Evolutionary conservation across 2,888 invertebrate genomes (phyloP).

Genomic region (Scaptomyza flava): DNA sequence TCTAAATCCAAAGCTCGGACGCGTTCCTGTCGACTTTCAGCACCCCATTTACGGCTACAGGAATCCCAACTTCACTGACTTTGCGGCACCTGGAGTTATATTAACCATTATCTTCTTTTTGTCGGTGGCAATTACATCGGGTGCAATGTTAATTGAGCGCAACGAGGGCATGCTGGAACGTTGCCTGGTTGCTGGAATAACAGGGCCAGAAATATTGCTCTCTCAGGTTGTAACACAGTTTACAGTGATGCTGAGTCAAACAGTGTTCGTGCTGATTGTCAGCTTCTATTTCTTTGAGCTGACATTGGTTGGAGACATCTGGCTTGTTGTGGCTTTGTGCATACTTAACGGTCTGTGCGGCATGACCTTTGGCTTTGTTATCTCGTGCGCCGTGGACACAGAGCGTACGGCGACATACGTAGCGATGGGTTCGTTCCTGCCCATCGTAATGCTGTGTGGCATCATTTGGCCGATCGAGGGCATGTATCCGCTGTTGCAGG

Average conservation of each 20-base stretch:
- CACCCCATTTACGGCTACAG: slow-evolving; percentile 90
- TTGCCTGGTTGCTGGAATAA: slow-evolving; percentile 93
- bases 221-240: slow-evolving; percentile 95
- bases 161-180: slow-evolving; percentile 96
- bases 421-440: slow-evolving; percentile 93
- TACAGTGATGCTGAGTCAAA: slow-evolving; percentile 93
- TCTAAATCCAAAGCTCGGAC: slow-evolving; percentile 86
- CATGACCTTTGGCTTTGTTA: slow-evolving; percentile 96
- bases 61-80: slow-evolving; percentile 95
- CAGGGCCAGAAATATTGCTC: slow-evolving; percentile 92
- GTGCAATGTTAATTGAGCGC: slow-evolving; percentile 94
- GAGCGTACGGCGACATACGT: slow-evolving; percentile 94
- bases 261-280: slow-evolving; percentile 90
- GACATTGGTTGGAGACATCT: slow-evolving; percentile 90
- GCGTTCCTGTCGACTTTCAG: slow-evolving; percentile 86
- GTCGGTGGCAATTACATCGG: slow-evolving; percentile 95
- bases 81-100: slow-evolving; percentile 96
- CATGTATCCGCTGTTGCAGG: slow-evolving; percentile 91
- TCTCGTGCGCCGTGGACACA: slow-evolving; percentile 91
- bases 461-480: slow-evolving; percentile 98
- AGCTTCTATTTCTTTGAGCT: slow-evolving; percentile 91
- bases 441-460: slow-evolving; percentile 93
- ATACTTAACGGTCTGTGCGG: slow-evolving; percentile 95
- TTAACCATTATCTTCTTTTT: slow-evolving; percentile 96
- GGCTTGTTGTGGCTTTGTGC: slow-evolving; percentile 90